Conservation (phyloP, 2,888 invertebrate genomes). For the Caradrina kadenii region DNA sequence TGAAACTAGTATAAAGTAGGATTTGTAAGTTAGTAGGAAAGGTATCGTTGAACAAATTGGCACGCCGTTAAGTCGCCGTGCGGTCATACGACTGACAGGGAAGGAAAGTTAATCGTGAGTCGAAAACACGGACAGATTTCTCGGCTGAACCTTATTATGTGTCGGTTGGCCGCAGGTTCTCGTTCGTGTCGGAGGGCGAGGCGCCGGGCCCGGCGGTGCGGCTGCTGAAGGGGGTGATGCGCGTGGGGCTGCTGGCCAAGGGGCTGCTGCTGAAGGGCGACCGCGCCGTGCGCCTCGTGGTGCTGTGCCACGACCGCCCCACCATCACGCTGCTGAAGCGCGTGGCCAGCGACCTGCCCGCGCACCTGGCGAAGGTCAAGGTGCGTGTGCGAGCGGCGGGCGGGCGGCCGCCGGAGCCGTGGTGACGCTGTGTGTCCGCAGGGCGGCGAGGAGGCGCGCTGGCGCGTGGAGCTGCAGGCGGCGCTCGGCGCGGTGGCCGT, state of each 20-base stretch:
- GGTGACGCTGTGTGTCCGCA: too few relatives aligned
- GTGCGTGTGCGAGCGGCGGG: conserved; percentile 69
- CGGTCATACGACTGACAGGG: too few relatives aligned
- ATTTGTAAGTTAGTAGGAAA: too few relatives aligned
- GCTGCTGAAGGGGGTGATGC: conserved; percentile 98
- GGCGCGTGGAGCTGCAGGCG: conserved; percentile 95
- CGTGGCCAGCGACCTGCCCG: conserved; percentile 95
- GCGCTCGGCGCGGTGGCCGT: conserved; percentile 96
- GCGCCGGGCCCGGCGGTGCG: conserved; percentile 89
- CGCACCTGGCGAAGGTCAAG: conserved; percentile 92
- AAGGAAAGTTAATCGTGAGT: too few relatives aligned
- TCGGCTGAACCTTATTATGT: too few relatives aligned
- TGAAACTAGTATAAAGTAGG: too few relatives aligned
- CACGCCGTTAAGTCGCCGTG: too few relatives aligned
- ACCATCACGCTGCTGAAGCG: conserved; percentile 96
- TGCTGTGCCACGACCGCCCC: conserved; percentile 98
- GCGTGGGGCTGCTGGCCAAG: conserved; percentile 94
- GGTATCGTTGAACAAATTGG: too few relatives aligned
- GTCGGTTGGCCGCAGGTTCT: conserved; percentile 74
- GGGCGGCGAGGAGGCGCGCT: conserved; percentile 81
- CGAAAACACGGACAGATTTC: too few relatives aligned
- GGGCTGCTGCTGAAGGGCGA: conserved; percentile 97
- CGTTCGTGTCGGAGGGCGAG: conserved; percentile 83
- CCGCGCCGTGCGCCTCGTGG: conserved; percentile 97
- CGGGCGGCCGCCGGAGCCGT: too few relatives aligned